phyloP scores from a whole-genome alignment of 2,797 vertebrate genomes.

The Zalophus californianus region DNA sequence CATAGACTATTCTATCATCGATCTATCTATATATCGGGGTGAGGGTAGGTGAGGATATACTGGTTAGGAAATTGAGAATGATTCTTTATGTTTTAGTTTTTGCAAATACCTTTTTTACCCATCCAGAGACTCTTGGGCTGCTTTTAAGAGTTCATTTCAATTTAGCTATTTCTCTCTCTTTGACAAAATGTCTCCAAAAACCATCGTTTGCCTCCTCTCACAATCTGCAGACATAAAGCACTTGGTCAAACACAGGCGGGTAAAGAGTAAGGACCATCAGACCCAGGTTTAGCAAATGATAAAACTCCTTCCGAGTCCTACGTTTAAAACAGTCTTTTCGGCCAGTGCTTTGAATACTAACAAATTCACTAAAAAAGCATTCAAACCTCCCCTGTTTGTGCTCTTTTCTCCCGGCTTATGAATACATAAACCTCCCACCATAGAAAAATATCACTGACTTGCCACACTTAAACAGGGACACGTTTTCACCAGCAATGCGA shows the following conservation, averaged over 20 bases:
- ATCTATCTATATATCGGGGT: no score
- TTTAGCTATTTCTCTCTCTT: not conserved
- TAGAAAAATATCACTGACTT: not conserved
- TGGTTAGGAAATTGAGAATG: not conserved
- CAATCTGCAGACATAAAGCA: not conserved
- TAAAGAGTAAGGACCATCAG: not conserved
- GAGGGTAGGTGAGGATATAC: no score
- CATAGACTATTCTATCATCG: no score
- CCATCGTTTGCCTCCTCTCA: not conserved
- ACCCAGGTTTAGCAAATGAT: not conserved
- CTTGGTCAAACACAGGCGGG: not conserved
- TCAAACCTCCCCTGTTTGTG: not conserved
- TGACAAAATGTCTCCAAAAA: not conserved
- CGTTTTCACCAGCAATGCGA: not conserved
- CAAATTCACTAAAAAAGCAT: not conserved
- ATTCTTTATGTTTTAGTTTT: constrained; percentile 26
- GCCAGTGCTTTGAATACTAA: not conserved
- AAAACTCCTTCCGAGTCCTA: not conserved
- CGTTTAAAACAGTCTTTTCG: not conserved
- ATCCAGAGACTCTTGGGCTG: not conserved
- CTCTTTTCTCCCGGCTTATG: not conserved
- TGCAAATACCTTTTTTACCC: not conserved
- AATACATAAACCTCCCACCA: not conserved
- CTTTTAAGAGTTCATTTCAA: not conserved
- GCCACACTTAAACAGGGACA: not conserved